Base-by-base conservation (phyloP, 2,888 invertebrate species). In the Stomorhina lunata region DNA sequence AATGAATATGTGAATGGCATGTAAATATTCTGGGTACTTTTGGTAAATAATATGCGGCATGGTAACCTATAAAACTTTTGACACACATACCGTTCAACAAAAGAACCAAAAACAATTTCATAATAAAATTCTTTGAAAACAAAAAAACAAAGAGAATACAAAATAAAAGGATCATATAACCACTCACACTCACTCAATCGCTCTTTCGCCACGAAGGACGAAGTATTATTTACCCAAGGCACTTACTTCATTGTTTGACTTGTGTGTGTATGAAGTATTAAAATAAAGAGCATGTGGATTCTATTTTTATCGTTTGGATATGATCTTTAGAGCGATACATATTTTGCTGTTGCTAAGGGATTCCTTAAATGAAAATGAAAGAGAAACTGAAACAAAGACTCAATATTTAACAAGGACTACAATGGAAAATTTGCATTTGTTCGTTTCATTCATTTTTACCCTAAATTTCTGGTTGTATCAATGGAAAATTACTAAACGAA, bases 31-130 rank as follows among this genome's bases (percentile, higher is more conserved):
- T n/a, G n/a, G n/a, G n/a, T n/a, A n/a, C n/a, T n/a, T n/a, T n/a
- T n/a, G n/a, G n/a, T n/a, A n/a, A n/a, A n/a, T n/a, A 61, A 48
- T 37, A 57, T 61, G 50, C 59, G 81, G 81, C 81, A 81, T 81
- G 81, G 68, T 81, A 81, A 81, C 81, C 81, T 81, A 81, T 63
- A 81, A 81, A 81, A 72, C 55, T 68, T 68, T 34, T 77, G 72
- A 72, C 76, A 81, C 59, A 77, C 59, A 72, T 77, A 72, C 57
- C 43, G 43, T 27, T 34, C 37, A 55, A 68, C 25, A 53, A 59
- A 34, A 22, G 32, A 17, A 32, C 22, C 12, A 27, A 53, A 34
- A 57, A 61, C 12, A 53, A 57, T 50, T 66, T 73, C 45, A 55
- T 63, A 55, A 81, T 45, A 43, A 76, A 77, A 72, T 61, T 53